Conservation (phyloP, 2,888 invertebrate species). For the Gordius sp. region DNA sequence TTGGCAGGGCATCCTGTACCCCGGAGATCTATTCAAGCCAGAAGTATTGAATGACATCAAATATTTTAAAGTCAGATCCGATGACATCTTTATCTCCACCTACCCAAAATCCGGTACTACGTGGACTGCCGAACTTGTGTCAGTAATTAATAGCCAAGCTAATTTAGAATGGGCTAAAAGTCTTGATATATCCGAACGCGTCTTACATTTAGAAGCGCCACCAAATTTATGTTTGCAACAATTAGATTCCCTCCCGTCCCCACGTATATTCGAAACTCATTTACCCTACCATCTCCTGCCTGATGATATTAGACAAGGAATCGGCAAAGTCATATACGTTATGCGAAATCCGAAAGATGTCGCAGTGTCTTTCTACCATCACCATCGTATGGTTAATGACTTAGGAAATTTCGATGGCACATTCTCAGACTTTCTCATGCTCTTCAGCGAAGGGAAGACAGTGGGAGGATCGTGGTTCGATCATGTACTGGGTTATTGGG, state of each 20-base stretch:
- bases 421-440: slow-evolving; percentile 28
- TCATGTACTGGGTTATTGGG: slow-evolving; percentile 29
- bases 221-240: neutral
- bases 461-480: slow-evolving; percentile 30
- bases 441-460: slow-evolving; percentile 27
- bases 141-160: slow-evolving; percentile 28
- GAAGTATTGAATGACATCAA: slow-evolving; percentile 7
- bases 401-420: slow-evolving; percentile 27
- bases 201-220: slow-evolving; percentile 19
- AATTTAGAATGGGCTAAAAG: slow-evolving; percentile 25
- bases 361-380: slow-evolving; percentile 30
- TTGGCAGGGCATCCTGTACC: slow-evolving; percentile 15
- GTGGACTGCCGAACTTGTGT: slow-evolving; percentile 30
- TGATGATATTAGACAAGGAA: slow-evolving; percentile 20
- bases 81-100: slow-evolving; percentile 25
- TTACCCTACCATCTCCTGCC: slow-evolving; percentile 22
- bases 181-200: slow-evolving; percentile 24
- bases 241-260: slow-evolving; percentile 12
- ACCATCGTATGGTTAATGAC: slow-evolving; percentile 26
- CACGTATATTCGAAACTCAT: slow-evolving; percentile 20
- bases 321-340: slow-evolving; percentile 27
- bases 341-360: slow-evolving; percentile 31
- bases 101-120: slow-evolving; percentile 29
- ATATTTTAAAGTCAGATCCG: slow-evolving; percentile 21
- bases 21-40: slow-evolving; percentile 9